These are phyloP conservation scores for Oxygymnocypris stewartii DNA, from an alignment of 2,113 vertebrate genomes.

Conservation along the genomic window DNA sequence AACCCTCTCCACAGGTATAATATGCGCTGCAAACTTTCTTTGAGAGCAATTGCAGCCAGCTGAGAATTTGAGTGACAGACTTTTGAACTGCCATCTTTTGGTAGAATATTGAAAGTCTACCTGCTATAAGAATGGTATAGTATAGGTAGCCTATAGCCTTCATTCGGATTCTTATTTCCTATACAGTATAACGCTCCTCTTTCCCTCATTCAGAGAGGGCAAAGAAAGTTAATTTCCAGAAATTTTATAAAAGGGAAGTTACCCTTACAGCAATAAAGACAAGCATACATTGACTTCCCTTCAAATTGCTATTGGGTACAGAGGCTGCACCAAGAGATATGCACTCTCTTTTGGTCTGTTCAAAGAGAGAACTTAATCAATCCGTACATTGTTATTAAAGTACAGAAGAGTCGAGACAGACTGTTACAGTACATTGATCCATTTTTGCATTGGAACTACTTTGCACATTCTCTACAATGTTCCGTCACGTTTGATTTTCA, in stretches of 20 bases:
- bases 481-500: background rate
- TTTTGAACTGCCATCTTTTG: background rate
- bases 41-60: background rate
- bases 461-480: background rate
- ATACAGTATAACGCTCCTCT: background rate
- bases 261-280: constrained; percentile 7
- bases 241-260: background rate
- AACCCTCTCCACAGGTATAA: background rate
- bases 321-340: constrained; percentile 8
- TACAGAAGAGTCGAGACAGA: background rate
- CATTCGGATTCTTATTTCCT: background rate
- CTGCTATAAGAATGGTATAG: background rate
- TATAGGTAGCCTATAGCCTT: background rate
- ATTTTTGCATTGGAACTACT: background rate
- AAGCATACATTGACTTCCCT: background rate
- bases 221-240: background rate
- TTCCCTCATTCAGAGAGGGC: background rate
- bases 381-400: constrained; percentile 4
- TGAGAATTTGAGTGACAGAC: background rate
- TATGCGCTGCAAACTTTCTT: background rate
- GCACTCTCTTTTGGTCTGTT: background rate
- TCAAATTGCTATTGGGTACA: background rate
- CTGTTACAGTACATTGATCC: background rate
- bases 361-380: constrained; percentile 23
- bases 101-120: background rate